Evolutionary conservation across 2,888 invertebrate species (phyloP).

Genomic region (Nemoura dubitans): DNA sequence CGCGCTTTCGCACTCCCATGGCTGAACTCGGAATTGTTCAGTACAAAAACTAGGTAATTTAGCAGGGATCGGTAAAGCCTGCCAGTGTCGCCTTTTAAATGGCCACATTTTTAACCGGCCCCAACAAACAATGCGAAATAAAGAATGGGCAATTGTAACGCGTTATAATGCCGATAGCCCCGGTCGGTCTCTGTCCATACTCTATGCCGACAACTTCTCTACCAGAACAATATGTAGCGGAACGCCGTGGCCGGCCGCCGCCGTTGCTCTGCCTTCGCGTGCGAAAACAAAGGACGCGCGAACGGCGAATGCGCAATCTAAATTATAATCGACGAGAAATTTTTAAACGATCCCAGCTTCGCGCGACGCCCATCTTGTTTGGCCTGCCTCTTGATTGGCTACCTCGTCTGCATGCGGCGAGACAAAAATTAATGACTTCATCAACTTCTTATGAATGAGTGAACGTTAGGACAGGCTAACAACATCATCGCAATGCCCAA

Average conservation of each 20-base stretch:
- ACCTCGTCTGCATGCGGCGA: conserved; percentile 9
- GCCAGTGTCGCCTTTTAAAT: not conserved
- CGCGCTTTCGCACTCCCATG: not conserved
- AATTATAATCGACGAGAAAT: conserved; percentile 7
- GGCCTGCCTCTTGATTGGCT: not conserved
- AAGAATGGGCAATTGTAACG: not conserved
- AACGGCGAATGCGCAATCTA: not conserved
- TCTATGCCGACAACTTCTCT: not conserved
- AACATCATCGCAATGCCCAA: not conserved
- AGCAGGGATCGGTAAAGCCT: not conserved
- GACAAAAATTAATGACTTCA: conserved; percentile 34
- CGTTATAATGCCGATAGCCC: not conserved
- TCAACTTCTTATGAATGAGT: conserved; percentile 36
- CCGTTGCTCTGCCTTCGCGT: not conserved
- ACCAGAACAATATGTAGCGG: not conserved
- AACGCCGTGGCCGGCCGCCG: not conserved
- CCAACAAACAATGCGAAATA: not conserved
- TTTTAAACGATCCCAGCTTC: not conserved
- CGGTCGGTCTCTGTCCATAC: not conserved
- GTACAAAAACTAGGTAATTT: not conserved
- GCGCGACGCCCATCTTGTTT: conserved; percentile 4
- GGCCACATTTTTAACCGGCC: not conserved
- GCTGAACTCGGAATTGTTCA: not conserved
- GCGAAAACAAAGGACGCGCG: not conserved
- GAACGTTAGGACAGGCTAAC: conserved; percentile 14